phyloP scores from a whole-genome alignment of 2,113 vertebrate genomes.

The Trematomus loennbergii region DNA sequence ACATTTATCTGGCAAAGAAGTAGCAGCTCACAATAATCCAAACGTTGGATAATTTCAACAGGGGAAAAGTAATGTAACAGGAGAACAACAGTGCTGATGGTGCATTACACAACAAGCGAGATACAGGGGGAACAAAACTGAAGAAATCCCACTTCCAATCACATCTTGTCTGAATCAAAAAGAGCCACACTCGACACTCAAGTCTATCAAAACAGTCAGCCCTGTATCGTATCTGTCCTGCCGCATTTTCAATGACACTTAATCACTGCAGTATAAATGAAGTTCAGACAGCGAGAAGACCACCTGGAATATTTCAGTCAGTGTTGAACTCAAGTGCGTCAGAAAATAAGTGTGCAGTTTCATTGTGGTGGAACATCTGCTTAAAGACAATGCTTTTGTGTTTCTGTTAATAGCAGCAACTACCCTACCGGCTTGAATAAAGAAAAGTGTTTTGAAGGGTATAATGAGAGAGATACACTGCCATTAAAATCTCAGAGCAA shows the following conservation, averaged over 20 bases:
- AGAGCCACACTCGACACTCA: conserved; percentile 1
- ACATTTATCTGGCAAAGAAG: neutral
- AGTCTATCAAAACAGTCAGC: conserved; percentile 7
- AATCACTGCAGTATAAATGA: conserved; percentile 21
- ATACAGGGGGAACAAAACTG: neutral
- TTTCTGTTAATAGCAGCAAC: conserved; percentile 44
- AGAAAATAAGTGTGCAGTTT: conserved; percentile 13
- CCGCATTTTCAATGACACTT: conserved; percentile 6
- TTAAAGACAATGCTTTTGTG: conserved; percentile 49
- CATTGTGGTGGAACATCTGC: conserved; percentile 50
- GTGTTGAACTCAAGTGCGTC: conserved; percentile 14
- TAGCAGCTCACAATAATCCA: neutral
- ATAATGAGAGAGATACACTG: conserved; percentile 48
- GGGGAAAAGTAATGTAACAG: neutral
- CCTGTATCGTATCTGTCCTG: neutral
- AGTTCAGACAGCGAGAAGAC: conserved; percentile 15
- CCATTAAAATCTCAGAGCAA: conserved; percentile 32
- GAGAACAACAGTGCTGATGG: too few species aligned
- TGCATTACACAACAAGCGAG: neutral
- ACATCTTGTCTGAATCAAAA: neutral
- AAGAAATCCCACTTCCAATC: neutral
- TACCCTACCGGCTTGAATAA: conserved; percentile 46
- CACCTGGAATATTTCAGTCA: conserved; percentile 22
- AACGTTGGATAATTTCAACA: neutral
- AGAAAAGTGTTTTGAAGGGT: conserved; percentile 54